A percentile compares a stretch with the other conserved stretches of the same genome.
Evolutionary conservation across 2,797 vertebrate species (phyloP).

Genomic region (Chaetodon trifasciatus): DNA sequence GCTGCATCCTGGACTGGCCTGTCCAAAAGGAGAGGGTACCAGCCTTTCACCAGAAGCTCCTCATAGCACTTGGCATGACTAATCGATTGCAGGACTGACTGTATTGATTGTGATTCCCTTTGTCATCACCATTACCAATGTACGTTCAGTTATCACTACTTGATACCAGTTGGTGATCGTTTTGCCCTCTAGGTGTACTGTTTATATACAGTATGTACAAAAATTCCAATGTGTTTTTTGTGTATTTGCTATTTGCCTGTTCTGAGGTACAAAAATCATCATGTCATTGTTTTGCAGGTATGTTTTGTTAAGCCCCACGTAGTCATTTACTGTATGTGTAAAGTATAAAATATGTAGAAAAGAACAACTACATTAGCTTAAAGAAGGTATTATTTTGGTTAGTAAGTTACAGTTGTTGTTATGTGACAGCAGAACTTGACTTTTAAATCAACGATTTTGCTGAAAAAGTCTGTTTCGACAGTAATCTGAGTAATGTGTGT

Average conservation of each 20-base stretch:
- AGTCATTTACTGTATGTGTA: neutral
- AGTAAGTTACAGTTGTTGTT: neutral
- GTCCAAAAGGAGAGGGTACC: constrained; percentile 88
- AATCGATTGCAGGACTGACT: constrained; percentile 82
- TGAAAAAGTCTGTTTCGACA: neutral
- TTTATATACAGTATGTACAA: neutral
- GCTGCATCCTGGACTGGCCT: constrained; percentile 93
- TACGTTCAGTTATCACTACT: neutral
- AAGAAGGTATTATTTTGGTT: neutral
- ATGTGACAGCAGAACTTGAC: neutral
- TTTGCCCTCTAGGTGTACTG: neutral
- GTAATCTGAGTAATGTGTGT: neutral
- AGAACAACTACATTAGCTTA: neutral
- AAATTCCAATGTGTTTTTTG: neutral
- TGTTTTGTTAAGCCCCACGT: neutral
- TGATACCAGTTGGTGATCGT: neutral
- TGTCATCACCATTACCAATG: neutral
- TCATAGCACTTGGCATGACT: constrained; percentile 90
- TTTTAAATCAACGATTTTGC: neutral
- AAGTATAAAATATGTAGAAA: neutral
- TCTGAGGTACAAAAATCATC: neutral
- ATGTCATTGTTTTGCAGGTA: neutral
- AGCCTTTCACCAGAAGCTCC: constrained; percentile 91
- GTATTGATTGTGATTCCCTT: neutral
- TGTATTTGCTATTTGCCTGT: neutral